Percentiles rank a stretch among this genome's conserved stretches.
Conservation (phyloP, 2,113 vertebrate species). For the Pedetes capensis region DNA sequence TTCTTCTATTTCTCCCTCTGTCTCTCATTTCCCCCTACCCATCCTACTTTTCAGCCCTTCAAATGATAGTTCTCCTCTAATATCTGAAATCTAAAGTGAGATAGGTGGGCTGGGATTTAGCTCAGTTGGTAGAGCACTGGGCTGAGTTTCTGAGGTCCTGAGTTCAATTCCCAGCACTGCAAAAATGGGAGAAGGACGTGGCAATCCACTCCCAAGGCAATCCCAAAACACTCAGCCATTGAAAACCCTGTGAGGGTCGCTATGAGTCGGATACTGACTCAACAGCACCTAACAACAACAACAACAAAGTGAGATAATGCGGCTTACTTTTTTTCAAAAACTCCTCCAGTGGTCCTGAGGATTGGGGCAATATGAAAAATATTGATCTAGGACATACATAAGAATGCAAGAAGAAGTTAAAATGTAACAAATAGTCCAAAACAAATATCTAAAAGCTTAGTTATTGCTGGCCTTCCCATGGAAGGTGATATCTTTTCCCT, state of each 20-base stretch:
- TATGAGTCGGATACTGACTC: too few species aligned
- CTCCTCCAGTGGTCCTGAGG: neutral
- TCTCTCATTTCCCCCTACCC: neutral
- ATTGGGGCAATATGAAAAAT: neutral
- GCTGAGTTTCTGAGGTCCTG: too few species aligned
- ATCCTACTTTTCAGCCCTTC: neutral
- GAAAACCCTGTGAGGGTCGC: too few species aligned
- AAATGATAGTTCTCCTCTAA: neutral
- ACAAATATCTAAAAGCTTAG: neutral
- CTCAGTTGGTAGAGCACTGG: too few species aligned
- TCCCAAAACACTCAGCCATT: too few species aligned
- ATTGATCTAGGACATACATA: neutral
- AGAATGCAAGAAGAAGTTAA: neutral
- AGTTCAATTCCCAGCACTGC: too few species aligned
- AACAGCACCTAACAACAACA: too few species aligned
- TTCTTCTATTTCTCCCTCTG: too few species aligned
- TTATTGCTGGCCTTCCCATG: neutral
- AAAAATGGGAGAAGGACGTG: too few species aligned
- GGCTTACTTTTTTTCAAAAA: neutral
- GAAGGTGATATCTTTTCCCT: neutral
- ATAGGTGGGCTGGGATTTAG: neutral
- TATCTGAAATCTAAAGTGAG: neutral
- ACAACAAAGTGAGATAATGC: too few species aligned
- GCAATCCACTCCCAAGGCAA: too few species aligned
- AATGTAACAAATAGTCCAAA: neutral